These are phyloP conservation scores for Anguilla pacifica DNA, from an alignment of 2,797 vertebrate species.

Conservation along the genomic window DNA sequence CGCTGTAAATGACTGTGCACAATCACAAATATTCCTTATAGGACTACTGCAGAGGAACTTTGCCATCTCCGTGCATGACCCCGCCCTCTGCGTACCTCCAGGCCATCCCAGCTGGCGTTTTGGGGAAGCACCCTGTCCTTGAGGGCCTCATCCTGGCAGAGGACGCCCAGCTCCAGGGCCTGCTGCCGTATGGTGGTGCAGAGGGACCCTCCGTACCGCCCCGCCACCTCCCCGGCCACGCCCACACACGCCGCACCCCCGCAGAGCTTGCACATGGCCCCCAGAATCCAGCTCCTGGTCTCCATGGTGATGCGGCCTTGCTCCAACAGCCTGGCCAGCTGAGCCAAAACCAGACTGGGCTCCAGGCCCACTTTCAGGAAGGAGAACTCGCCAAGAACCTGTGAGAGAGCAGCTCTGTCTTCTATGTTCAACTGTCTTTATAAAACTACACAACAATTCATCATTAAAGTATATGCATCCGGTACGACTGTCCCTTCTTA, in stretches of 20 bases:
- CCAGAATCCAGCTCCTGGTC: constrained; percentile 87
- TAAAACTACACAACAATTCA: not conserved
- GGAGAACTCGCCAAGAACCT: constrained; percentile 93
- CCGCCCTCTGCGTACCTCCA: constrained; percentile 74
- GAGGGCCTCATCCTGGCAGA: constrained; percentile 76
- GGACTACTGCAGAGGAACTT: not conserved
- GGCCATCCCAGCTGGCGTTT: constrained; percentile 65
- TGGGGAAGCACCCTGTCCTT: constrained; percentile 75
- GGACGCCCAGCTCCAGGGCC: constrained; percentile 84
- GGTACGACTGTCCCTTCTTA: not conserved
- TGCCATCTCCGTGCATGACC: not conserved
- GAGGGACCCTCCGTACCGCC: constrained; percentile 77
- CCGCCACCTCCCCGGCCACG: constrained; percentile 69
- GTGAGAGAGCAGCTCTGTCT: not conserved
- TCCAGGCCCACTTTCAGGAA: constrained; percentile 74
- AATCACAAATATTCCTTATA: not conserved
- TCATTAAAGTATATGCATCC: not conserved
- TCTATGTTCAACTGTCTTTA: not conserved
- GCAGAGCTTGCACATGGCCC: constrained; percentile 86
- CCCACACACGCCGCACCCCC: constrained; percentile 57
- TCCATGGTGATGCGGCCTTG: constrained; percentile 78
- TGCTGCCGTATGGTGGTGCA: constrained; percentile 88
- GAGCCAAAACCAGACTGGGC: constrained; percentile 70
- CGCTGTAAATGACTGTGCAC: too few species aligned
- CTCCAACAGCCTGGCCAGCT: constrained; percentile 76